Base-by-base conservation (phyloP, 2,113 vertebrate species). In the Pteropus alecto region DNA sequence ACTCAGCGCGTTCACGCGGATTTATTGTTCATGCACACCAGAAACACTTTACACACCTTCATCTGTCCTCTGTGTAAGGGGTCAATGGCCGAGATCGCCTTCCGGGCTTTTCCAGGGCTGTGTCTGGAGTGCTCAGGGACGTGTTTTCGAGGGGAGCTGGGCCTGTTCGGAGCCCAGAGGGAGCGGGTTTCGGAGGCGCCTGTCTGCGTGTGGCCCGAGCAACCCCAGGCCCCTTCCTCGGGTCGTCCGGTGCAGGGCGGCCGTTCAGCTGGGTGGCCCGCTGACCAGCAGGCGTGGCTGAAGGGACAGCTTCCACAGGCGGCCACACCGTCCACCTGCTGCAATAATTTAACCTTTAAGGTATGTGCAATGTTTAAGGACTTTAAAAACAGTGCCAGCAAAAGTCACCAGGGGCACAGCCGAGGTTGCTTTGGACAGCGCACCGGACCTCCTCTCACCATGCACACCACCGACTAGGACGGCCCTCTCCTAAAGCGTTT, bases 401-500 rank as follows among this genome's bases (percentile, higher is more conserved):
- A 33, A 61, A 65, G 70, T 74, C 58, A 94, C 33, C 51, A 92
- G 71, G 63, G 86, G 67, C 38, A 54, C 19, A 28, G 68, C 33
- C 61, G 56, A 82, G 60, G 60, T 22, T 41, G 15, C 82, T 79
- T n/a, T 43, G 43, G 88, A 96, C 68, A 73, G 77, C 30, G 21
- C 6, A 18, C 6, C 81, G 73, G 68, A 74, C 78, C 86, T 78
- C 65, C 26, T 87, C n/a, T 82, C 56, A 84, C 61, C 2, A 1
- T 90, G 70, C 38, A 96, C 2, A 22, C 67, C 82, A 70, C 8
- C 12, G 68, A 93, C 70, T 46, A 48, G 71, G 24, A 92, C 10
- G 63, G 71, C 88, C 71, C 38, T 83, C 79, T 74, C 22, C 60
- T 46, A 70, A 95, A 96, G 78, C 35, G 90, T 95, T 82, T 94